Conservation (phyloP, 1,140 invertebrate species). For the Probaryconus sp. region DNA sequence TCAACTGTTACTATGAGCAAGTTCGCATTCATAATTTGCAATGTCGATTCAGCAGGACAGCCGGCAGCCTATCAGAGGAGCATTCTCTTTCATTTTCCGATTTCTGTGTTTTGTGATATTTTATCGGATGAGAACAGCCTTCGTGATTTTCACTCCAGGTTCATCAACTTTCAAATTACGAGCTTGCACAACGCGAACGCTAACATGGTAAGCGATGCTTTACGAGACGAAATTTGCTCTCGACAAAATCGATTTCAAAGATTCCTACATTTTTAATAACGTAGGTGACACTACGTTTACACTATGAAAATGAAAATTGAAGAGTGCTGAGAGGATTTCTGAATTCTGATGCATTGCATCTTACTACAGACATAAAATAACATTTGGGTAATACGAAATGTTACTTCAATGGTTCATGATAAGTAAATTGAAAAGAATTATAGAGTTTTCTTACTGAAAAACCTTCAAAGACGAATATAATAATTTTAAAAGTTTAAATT, state of each 20-base stretch:
- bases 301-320: constrained; percentile 1
- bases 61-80: constrained; percentile 28
- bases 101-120: constrained; percentile 38
- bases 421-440: no score
- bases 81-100: constrained; percentile 40
- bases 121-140: constrained; percentile 30
- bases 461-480: no score
- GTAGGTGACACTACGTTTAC: constrained; percentile 6
- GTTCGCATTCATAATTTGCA: constrained; percentile 66
- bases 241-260: constrained; percentile 29
- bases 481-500: no score
- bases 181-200: constrained; percentile 27
- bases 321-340: no score
- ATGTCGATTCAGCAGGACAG: constrained; percentile 48
- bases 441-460: no score
- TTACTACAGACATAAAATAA: no score
- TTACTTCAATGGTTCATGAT: no score
- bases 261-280: constrained; percentile 8
- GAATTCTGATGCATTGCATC: no score
- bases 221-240: constrained; percentile 13
- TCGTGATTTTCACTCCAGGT: constrained; percentile 38
- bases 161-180: constrained; percentile 31
- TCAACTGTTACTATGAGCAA: constrained; percentile 41
- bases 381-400: no score
- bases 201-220: constrained; percentile 21